Conservation (phyloP, 23 tunicate genomes). For the Ciona savignyi region DNA sequence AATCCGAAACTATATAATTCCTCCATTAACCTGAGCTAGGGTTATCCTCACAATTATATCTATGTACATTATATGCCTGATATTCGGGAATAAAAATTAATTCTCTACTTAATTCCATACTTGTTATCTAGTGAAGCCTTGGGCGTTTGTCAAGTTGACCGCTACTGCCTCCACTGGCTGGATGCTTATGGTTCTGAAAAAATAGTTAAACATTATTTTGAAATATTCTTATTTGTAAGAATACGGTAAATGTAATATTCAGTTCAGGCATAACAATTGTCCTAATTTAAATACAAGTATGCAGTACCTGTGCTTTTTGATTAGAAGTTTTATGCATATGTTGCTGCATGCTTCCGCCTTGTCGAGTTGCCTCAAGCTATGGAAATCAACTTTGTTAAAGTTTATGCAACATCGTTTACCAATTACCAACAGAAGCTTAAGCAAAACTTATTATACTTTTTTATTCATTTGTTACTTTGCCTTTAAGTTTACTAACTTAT, state of each 20-base stretch:
- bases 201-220: neutral
- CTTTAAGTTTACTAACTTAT: no score
- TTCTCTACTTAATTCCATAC: neutral
- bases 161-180: slow-evolving; percentile 40
- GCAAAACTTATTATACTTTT: no score
- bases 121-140: slow-evolving; percentile 37
- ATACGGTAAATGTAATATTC: neutral
- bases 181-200: slow-evolving; percentile 66
- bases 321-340: slow-evolving; percentile 6
- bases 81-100: neutral
- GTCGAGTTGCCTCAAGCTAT: slow-evolving; percentile 8
- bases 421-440: no score
- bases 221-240: neutral
- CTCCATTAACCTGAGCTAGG: no score
- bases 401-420: no score
- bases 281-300: no score
- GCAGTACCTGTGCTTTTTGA: neutral
- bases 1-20: no score
- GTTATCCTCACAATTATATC: neutral
- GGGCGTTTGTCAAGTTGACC: slow-evolving; percentile 74
- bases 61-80: neutral
- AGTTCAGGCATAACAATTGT: no score
- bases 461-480: no score
- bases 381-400: no score
- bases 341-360: slow-evolving; percentile 7